Percentiles rank a stretch among this genome's conserved stretches.
These are phyloP conservation scores for Mus minutoides DNA, from an alignment of 2,797 vertebrate genomes.

Conservation along the genomic window DNA sequence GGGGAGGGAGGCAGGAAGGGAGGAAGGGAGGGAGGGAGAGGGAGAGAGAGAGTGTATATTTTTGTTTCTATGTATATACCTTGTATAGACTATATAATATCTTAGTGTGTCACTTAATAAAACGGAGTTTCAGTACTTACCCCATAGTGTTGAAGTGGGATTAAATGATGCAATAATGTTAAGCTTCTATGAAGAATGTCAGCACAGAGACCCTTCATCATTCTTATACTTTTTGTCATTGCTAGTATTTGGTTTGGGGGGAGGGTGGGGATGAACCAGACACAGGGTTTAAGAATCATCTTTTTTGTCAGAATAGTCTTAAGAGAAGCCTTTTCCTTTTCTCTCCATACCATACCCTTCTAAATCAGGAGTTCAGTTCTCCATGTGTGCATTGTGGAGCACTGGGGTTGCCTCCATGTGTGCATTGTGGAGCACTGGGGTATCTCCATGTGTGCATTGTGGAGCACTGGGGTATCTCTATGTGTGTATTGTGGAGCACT, in stretches of 20 bases:
- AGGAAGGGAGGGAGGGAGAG: too few relatives aligned
- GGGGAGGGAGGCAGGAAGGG: too few relatives aligned
- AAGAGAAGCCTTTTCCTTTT: neutral
- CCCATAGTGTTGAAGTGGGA: neutral
- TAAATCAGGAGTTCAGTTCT: conserved; percentile 29
- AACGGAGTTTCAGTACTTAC: neutral
- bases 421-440: too few relatives aligned
- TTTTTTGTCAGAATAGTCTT: conserved; percentile 10
- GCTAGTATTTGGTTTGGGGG: neutral
- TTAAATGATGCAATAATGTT: neutral
- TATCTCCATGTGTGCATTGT: too few relatives aligned
- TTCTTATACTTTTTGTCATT: neutral
- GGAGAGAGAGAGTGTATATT: too few relatives aligned
- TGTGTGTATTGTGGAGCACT: too few relatives aligned
- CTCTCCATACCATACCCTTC: neutral
- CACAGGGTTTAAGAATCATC: neutral
- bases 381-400: conserved; percentile 3
- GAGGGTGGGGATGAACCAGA: neutral
- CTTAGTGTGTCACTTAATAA: neutral
- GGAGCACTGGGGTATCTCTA: too few relatives aligned
- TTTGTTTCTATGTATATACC: neutral
- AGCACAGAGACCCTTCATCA: neutral
- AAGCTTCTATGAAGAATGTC: neutral
- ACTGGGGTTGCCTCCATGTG: neutral
- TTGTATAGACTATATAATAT: neutral